Base-by-base conservation (phyloP, 2,113 vertebrate species). In the Sylvietta virens region DNA sequence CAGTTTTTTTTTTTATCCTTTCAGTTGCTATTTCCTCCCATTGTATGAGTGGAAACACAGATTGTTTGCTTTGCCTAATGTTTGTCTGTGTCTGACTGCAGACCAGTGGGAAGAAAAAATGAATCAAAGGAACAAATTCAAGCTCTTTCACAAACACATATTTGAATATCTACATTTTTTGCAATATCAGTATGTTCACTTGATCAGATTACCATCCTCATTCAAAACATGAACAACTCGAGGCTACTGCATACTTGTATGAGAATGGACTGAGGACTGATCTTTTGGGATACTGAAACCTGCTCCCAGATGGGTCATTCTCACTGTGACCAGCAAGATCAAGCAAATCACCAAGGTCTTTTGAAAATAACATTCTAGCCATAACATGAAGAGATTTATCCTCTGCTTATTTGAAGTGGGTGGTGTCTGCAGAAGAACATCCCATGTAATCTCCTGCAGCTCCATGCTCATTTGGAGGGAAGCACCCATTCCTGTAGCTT, bases 1-100 rank as follows among this genome's bases (percentile, higher is more conserved):
- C 44, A 72, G 35, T 7, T 15, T 61, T 66, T 64, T 57, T 65
- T 61, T 64, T 66, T 45, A 56, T 84, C 81, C 61, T 71, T 79
- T 90, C 66, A 87, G 66, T 95, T 97, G 62, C 58, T 69, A 82
- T 95, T 96, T 96, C 97, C 90, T 96, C 74, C 88, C 64, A 92
- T 94, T 96, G 90, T 90, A 66, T 77, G n/a, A 83, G 67, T 96
- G 78, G 88, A 97, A 97, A 94, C 33, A 10, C 61, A 73, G 81
- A 95, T 71, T 95, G 81, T 82, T 85, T 92, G 61, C 80, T 78
- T 92, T 90, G 69, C 91, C 74, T 51, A n/a, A 86, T n/a, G 56
- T 88, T 94, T 91, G 35, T 86, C 80, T 90, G 81, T 47, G 27
- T 64, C 95, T 89, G 84, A 95, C 76, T 74, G 72, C 47, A 85